Evolutionary conservation across 2,113 vertebrate species (phyloP).

Genomic region (Hystrix cristata): DNA sequence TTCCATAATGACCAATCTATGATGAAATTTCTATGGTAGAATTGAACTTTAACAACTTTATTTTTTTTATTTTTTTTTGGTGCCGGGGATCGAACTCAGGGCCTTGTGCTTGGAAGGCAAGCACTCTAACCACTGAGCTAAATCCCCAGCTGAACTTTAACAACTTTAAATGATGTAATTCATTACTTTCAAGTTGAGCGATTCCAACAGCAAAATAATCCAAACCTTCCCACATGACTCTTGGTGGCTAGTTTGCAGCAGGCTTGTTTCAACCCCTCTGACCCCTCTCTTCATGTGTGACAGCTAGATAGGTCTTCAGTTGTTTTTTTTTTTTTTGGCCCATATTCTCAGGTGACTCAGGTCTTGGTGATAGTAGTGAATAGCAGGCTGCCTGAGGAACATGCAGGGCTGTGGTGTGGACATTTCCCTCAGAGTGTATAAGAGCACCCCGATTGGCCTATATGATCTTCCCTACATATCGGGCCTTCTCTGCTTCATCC

Average conservation of each 20-base stretch:
- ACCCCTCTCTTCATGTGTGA: background rate
- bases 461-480: background rate
- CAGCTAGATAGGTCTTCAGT: background rate
- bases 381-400: background rate
- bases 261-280: background rate
- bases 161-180: background rate
- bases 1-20: background rate
- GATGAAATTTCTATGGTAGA: background rate
- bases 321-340: background rate
- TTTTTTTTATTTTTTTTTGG: background rate
- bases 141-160: background rate
- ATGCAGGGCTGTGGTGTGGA: background rate
- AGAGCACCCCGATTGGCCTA: background rate
- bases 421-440: background rate
- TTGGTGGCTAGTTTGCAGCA: background rate
- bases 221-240: background rate
- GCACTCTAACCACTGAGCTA: too few relatives aligned
- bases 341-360: background rate
- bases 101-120: too few relatives aligned
- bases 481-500: slow-evolving; percentile 19
- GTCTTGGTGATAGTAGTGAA: background rate
- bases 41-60: background rate
- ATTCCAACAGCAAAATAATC: background rate
- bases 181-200: slow-evolving; percentile 35
- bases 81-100: too few relatives aligned